Percentiles rank a stretch among this genome's conserved stretches.
These are phyloP conservation scores for Cyprinodon diabolis DNA, from an alignment of 2,797 vertebrate species.

Conservation along the genomic window DNA sequence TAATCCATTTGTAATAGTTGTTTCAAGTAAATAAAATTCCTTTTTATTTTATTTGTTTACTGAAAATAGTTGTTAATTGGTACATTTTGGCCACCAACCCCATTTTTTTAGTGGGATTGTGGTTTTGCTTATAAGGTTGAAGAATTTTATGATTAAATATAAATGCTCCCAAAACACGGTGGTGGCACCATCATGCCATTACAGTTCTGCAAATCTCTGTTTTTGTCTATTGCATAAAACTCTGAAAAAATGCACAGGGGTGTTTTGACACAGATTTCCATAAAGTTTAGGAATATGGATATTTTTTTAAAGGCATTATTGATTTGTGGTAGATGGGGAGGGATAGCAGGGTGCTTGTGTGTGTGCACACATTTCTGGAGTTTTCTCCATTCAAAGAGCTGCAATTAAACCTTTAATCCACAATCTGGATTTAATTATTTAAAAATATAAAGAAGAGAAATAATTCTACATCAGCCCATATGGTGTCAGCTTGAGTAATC, in stretches of 20 bases:
- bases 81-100: neutral
- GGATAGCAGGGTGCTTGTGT: slow-evolving; percentile 9
- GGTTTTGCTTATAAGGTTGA: neutral
- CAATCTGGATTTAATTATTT: slow-evolving; percentile 44
- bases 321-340: neutral
- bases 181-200: neutral
- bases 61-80: neutral
- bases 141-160: neutral
- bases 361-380: slow-evolving; percentile 27
- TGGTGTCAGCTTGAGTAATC: slow-evolving; percentile 41
- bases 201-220: too few species aligned
- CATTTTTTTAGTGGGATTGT: neutral
- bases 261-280: neutral
- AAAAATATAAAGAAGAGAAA: slow-evolving; percentile 34
- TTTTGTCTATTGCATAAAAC: neutral
- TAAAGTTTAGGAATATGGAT: neutral
- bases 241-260: neutral
- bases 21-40: neutral
- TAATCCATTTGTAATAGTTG: neutral
- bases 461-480: slow-evolving; percentile 28
- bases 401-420: slow-evolving; percentile 26
- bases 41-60: too few species aligned
- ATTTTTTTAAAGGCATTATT: neutral
- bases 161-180: neutral
- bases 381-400: slow-evolving; percentile 21